Base-by-base conservation (phyloP, 2,888 invertebrate species). In the Acutogordius australiensis region DNA sequence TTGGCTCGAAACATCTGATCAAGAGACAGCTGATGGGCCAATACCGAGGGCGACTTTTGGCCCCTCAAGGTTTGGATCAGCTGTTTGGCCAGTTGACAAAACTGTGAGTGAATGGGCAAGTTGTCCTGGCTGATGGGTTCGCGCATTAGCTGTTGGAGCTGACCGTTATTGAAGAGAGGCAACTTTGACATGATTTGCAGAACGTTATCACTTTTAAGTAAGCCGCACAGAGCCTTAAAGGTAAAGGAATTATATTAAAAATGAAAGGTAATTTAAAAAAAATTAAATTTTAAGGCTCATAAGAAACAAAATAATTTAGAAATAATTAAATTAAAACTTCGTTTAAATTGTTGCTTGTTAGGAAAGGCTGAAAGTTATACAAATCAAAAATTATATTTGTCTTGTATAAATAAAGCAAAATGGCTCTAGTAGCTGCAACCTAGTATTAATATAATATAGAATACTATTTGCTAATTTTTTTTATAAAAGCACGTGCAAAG, bases 71-170 rank as follows among this genome's bases (percentile, higher is more conserved):
- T 75, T 70, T 88, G 87, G 62, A 97, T 76, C 45, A 97, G 72
- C 66, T 86, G 84, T 13, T 85, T 72, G 0, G 88, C 90, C 70
- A 87, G 84, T 67, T 84, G 85, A 71, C 90, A 90, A 70, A 97
- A 97, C 71, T 81, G 80, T 0, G 86, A 83, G 72, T 97, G 94
- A 67, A 91, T 90, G 64, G 82, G 81, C 0, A 88, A 77, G 71
- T 88, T 90, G 72, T 97, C 94, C 73, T 90, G 88, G 1, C 91
- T 76, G 63, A 97, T 85, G 13, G 94, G 94, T 71, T 91, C 90
- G 61, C 85, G 81, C 84, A 91, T 90, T 61, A 94, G 72, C 64
- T 78, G 82, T 82, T 90, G 88, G 67, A 94, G 77, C 70, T 86
- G 85, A 18, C 87, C 87, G 66, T 81, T 82, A 61, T 84, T 84